Base-by-base conservation (phyloP, 2,797 vertebrate genomes). In the Alcedo atthis region DNA sequence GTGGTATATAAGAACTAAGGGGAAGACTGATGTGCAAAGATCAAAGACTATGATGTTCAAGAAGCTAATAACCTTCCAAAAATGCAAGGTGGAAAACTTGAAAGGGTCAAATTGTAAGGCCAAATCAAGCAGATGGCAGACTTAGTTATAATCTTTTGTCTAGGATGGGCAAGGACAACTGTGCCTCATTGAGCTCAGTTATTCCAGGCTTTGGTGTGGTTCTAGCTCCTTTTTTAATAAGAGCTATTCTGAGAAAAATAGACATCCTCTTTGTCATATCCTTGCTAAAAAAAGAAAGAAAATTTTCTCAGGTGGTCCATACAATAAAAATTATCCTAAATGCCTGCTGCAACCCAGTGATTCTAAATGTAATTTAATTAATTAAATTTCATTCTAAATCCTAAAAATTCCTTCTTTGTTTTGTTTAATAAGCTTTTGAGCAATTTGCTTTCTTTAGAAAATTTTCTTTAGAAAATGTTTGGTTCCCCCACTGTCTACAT, bases 251-350 rank as follows among this genome's bases (percentile, higher is more conserved):
- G 55, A 91, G 76, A 76, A 78, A 76, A 86, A 57, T 8, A 1
- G 30, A 32, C 24, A 77, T 89, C 22, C 42, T 81, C 32, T 73
- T 48, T 81, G 25, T 17, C 6, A 0, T 54, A 21, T 40, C 7
- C 70, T 81, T 80, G 13, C 13, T 58, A 54, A 74, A 25, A 25
- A 59, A 86, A 83, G 26, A 12, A 48, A 57, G 32, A 82, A 80
- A 54, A 80, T n/a, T 59, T 8, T 62, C 18, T 35, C 43, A 32
- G 8, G 15, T 68, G 54, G 9, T 81, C 92, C 66, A 85, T 93
- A 82, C 54, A 92, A 90, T 89, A 85, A 95, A 95, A 95, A 90
- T 68, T 95, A 85, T 58, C 54, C 68, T 78, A 95, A 94, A 95
- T 78, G 62, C 49, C 74, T 78, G 53, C 77, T 86, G 74, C 75